Conservation (phyloP, 2,888 invertebrate species). For the Cataglyphis rosenhaueri region DNA sequence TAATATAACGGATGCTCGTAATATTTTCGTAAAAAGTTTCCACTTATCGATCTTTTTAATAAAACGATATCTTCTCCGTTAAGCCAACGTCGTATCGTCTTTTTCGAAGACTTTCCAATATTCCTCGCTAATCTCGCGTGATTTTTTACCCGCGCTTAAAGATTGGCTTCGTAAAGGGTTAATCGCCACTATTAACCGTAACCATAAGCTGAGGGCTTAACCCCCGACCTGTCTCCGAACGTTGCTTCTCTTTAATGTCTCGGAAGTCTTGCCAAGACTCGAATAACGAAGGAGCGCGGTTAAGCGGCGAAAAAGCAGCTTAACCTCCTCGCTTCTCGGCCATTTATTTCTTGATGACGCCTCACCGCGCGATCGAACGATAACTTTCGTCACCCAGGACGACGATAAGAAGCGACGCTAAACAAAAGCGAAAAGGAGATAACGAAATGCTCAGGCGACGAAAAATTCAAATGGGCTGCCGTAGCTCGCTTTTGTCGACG, state of each 20-base stretch:
- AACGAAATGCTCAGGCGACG: slow-evolving; percentile 36
- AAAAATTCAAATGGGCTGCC: not conserved
- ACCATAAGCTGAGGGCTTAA: slow-evolving; percentile 59
- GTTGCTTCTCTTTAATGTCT: slow-evolving; percentile 65
- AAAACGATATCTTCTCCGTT: slow-evolving; percentile 12
- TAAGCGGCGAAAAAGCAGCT: slow-evolving; percentile 56
- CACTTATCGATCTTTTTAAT: slow-evolving; percentile 9
- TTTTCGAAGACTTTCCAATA: slow-evolving; percentile 45
- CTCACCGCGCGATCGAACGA: slow-evolving; percentile 48
- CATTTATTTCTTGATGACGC: slow-evolving; percentile 55
- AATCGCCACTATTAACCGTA: slow-evolving; percentile 64
- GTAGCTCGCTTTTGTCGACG: slow-evolving; percentile 12
- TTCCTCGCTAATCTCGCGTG: slow-evolving; percentile 50
- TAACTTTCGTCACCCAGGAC: slow-evolving; percentile 43
- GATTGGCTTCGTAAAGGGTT: slow-evolving; percentile 54
- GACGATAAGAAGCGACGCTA: slow-evolving; percentile 44
- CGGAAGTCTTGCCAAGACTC: slow-evolving; percentile 53
- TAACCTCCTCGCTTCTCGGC: slow-evolving; percentile 48
- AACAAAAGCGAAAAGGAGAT: slow-evolving; percentile 46
- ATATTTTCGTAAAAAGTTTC: slow-evolving; percentile 1
- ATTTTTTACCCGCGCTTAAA: slow-evolving; percentile 53
- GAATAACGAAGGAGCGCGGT: slow-evolving; percentile 64
- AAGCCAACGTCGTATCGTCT: not conserved
- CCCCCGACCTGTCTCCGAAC: slow-evolving; percentile 60
- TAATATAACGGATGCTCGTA: slow-evolving; percentile 12